phyloP scores from a whole-genome alignment of 2,797 vertebrate genomes.

The Phalloptychus januarius region DNA sequence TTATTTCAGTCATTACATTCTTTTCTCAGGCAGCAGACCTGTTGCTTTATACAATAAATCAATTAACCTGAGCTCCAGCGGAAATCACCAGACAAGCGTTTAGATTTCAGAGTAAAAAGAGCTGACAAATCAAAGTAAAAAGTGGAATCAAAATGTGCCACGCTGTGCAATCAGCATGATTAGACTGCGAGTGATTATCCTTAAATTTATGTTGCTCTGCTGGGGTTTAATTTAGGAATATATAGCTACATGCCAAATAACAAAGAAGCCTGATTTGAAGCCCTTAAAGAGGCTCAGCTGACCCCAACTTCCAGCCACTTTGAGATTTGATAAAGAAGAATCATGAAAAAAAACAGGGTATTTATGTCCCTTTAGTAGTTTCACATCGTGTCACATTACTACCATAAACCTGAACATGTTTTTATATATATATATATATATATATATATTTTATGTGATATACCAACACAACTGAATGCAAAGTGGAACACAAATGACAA shows the following conservation, averaged over 20 bases:
- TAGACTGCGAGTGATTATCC: not conserved
- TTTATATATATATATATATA: too few relatives aligned
- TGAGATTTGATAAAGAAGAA: constrained; percentile 18
- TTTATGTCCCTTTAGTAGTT: not conserved
- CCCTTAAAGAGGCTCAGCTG: not conserved
- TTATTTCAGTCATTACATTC: not conserved
- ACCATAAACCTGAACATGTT: not conserved
- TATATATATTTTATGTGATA: not conserved
- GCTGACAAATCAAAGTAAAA: constrained; percentile 14
- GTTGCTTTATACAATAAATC: constrained; percentile 13
- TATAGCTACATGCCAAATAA: not conserved
- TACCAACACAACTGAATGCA: not conserved
- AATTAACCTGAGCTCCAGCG: constrained; percentile 21
- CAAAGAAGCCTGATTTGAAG: not conserved
- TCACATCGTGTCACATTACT: not conserved
- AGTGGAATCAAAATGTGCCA: not conserved
- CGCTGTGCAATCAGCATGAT: constrained; percentile 6
- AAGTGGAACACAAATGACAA: not conserved
- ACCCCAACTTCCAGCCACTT: not conserved
- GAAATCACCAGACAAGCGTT: constrained; percentile 5
- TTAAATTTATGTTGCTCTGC: constrained; percentile 5
- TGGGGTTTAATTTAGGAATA: constrained; percentile 11
- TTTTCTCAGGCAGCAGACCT: not conserved
- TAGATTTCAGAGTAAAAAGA: constrained; percentile 4
- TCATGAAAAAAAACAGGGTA: not conserved